Evolutionary conservation across 92 coral and sea anemone genomes (phyloP).

Genomic region (Scolanthus callimorphus): DNA sequence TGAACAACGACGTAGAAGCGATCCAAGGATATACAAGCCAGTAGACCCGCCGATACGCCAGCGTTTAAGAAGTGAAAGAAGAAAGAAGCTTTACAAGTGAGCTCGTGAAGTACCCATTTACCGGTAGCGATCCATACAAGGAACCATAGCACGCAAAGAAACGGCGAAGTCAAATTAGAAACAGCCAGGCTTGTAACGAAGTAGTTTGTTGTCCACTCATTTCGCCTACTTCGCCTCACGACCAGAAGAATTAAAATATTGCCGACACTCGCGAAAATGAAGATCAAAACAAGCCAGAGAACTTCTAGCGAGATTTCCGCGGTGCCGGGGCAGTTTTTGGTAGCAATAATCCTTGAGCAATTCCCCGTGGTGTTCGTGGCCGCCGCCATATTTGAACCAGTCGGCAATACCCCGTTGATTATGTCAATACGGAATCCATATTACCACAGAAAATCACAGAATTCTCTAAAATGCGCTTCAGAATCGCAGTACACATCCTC

Average conservation of each 20-base stretch:
- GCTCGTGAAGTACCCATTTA: conserved; percentile 64
- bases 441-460: too few species aligned
- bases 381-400: background rate
- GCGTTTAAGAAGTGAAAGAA: conserved; percentile 83
- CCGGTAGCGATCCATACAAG: conserved; percentile 56
- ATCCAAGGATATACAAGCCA: conserved; percentile 91
- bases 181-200: conserved; percentile 86
- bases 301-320: conserved; percentile 40
- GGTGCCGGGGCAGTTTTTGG: conserved; percentile 22
- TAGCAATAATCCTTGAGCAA: conserved; percentile 33
- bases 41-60: conserved; percentile 77
- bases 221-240: conserved; percentile 79
- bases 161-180: conserved; percentile 74
- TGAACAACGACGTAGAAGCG: conserved; percentile 92
- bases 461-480: too few species aligned
- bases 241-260: conserved; percentile 77
- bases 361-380: conserved; percentile 9
- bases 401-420: too few species aligned
- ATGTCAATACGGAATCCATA: too few species aligned
- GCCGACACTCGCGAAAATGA: conserved; percentile 67
- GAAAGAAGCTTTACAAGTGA: conserved; percentile 74
- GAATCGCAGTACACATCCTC: too few species aligned
- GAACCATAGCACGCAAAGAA: conserved; percentile 68
- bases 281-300: conserved; percentile 46
- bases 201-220: conserved; percentile 98